phyloP scores from a whole-genome alignment of 2,797 vertebrate genomes.

The Eospalax fontanierii region DNA sequence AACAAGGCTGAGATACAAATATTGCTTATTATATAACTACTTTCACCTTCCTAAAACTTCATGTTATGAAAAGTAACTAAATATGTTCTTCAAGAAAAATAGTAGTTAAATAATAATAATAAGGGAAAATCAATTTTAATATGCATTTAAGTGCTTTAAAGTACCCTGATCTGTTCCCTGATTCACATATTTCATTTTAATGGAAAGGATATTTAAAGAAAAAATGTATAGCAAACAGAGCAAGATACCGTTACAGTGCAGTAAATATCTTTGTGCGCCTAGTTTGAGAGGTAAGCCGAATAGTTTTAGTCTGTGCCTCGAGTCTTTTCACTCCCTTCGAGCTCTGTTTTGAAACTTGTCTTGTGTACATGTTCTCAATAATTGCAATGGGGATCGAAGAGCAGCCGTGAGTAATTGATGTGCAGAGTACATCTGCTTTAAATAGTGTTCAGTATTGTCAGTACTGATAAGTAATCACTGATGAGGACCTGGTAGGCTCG shows the following conservation, averaged over 20 bases:
- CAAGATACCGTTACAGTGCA: not conserved
- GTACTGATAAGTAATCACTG: conserved; percentile 4
- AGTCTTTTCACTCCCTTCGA: conserved; percentile 28
- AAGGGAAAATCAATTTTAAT: conserved; percentile 48
- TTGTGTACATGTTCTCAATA: conserved; percentile 28
- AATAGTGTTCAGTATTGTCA: conserved; percentile 36
- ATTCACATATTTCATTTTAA: conserved; percentile 43
- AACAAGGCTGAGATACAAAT: conserved; percentile 26
- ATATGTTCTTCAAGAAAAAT: conserved; percentile 57
- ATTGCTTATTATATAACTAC: conserved; percentile 27
- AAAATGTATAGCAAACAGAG: conserved; percentile 24
- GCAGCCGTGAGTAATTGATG: conserved; percentile 14
- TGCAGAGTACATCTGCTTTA: conserved; percentile 44
- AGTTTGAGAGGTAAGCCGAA: not conserved
- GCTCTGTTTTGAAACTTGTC: conserved; percentile 61
- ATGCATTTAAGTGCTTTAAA: conserved; percentile 61
- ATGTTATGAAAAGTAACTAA: conserved; percentile 50
- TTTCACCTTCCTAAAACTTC: conserved; percentile 57
- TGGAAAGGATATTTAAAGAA: conserved; percentile 36
- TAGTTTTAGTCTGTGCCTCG: conserved; percentile 28
- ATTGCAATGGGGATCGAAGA: not conserved
- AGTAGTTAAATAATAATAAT: conserved; percentile 43
- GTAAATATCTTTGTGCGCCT: not conserved
- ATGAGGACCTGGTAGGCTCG: not conserved
- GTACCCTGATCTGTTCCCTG: not conserved